A percentile compares a stretch with the other conserved stretches of the same genome.
phyloP scores from a whole-genome alignment of 2,113 vertebrate species.

The Circaetus gallicus region DNA sequence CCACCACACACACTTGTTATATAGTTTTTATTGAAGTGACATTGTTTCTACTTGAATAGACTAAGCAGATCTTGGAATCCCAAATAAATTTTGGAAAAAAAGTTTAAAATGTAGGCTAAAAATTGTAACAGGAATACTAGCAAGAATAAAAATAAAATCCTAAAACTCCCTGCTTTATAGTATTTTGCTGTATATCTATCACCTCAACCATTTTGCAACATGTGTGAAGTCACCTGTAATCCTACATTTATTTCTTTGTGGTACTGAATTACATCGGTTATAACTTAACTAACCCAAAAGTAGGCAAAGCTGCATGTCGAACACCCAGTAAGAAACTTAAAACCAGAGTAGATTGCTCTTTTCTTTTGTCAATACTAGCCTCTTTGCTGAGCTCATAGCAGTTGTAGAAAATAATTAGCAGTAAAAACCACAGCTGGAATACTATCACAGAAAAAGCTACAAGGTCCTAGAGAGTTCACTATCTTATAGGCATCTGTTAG shows the following conservation, averaged over 20 bases:
- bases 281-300: not conserved
- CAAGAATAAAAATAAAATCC: not conserved
- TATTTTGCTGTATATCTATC: not conserved
- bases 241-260: not conserved
- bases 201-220: not conserved
- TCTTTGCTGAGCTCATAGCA: not conserved
- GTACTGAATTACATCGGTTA: not conserved
- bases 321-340: not conserved
- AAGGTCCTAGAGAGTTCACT: not conserved
- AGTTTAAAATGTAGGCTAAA: not conserved
- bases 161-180: not conserved
- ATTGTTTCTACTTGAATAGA: not conserved
- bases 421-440: not conserved
- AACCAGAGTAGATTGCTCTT: not conserved
- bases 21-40: not conserved
- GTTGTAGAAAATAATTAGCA: not conserved
- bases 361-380: not conserved
- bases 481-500: not conserved
- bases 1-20: not conserved
- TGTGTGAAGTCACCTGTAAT: accelerated
- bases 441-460: not conserved
- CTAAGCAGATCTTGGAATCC: not conserved
- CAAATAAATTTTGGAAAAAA: not conserved
- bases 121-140: not conserved
- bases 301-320: not conserved